Evolutionary conservation across 2,888 invertebrate species (phyloP).

Genomic region (Phoenoteleia sp.): DNA sequence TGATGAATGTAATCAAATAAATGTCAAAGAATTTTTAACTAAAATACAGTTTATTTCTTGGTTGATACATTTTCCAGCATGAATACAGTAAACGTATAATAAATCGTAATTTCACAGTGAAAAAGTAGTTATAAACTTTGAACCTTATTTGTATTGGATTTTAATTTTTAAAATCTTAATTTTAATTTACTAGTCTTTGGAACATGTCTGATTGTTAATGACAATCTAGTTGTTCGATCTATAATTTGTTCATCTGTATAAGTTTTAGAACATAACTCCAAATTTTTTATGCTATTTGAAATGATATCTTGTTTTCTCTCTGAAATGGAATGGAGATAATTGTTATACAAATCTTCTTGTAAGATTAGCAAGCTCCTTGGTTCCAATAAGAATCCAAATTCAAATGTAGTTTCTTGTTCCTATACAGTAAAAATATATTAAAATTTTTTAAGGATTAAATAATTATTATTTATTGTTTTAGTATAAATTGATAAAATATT

Average conservation of each 20-base stretch:
- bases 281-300: slow-evolving; percentile 88
- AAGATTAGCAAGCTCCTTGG: slow-evolving; percentile 96
- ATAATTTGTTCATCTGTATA: slow-evolving; percentile 88
- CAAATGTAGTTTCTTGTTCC: slow-evolving; percentile 81
- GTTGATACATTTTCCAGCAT: no score
- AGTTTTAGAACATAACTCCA: slow-evolving; percentile 88
- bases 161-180: slow-evolving; percentile 88
- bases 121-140: no score
- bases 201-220: slow-evolving; percentile 96
- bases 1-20: no score
- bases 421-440: slow-evolving; percentile 68
- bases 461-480: no score
- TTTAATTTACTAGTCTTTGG: slow-evolving; percentile 94
- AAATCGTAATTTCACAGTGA: no score
- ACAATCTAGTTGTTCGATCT: slow-evolving; percentile 91
- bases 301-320: slow-evolving; percentile 91
- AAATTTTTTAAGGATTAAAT: no score
- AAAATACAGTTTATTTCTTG: no score
- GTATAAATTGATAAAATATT: no score
- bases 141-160: no score
- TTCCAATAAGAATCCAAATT: slow-evolving; percentile 94
- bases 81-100: no score
- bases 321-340: slow-evolving; percentile 95
- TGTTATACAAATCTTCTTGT: slow-evolving; percentile 93
- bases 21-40: slow-evolving; percentile 20